Percentiles rank a stretch among this genome's conserved stretches.
Evolutionary conservation across 2,797 vertebrate genomes (phyloP).

Genomic region (Natrix natrix): DNA sequence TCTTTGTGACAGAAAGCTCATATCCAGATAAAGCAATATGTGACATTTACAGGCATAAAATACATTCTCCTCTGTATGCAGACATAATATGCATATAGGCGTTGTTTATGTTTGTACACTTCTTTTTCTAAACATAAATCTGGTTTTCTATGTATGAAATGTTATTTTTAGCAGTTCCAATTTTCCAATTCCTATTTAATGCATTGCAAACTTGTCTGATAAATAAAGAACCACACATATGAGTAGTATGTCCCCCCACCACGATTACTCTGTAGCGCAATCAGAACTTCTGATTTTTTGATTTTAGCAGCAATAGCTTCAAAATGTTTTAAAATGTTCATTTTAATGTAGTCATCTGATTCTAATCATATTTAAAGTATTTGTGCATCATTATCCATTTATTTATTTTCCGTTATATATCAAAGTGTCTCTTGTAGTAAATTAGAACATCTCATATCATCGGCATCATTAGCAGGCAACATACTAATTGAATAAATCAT

Average conservation of each 20-base stretch:
- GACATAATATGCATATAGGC: neutral
- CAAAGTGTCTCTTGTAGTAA: neutral
- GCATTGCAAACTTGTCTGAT: neutral
- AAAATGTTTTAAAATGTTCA: constrained; percentile 32
- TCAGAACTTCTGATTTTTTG: neutral
- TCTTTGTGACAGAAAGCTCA: neutral
- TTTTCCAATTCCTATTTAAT: neutral
- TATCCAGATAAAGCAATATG: neutral
- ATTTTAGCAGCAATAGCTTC: constrained; percentile 20
- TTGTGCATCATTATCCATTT: constrained; percentile 23
- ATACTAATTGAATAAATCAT: neutral
- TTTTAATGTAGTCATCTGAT: constrained; percentile 8
- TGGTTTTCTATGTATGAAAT: neutral
- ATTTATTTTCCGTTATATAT: constrained; percentile 13
- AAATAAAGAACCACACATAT: neutral
- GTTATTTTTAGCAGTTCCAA: neutral
- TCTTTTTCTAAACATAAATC: neutral
- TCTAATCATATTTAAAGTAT: constrained; percentile 1
- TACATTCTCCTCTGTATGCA: neutral
- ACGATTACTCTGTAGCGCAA: neutral
- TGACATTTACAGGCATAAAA: neutral
- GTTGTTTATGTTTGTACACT: neutral
- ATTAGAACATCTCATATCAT: neutral
- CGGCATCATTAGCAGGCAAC: neutral
- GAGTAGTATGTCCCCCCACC: neutral